These are phyloP conservation scores for Seira sanloemensis DNA, from an alignment of 2,888 invertebrate species.

Conservation along the genomic window DNA sequence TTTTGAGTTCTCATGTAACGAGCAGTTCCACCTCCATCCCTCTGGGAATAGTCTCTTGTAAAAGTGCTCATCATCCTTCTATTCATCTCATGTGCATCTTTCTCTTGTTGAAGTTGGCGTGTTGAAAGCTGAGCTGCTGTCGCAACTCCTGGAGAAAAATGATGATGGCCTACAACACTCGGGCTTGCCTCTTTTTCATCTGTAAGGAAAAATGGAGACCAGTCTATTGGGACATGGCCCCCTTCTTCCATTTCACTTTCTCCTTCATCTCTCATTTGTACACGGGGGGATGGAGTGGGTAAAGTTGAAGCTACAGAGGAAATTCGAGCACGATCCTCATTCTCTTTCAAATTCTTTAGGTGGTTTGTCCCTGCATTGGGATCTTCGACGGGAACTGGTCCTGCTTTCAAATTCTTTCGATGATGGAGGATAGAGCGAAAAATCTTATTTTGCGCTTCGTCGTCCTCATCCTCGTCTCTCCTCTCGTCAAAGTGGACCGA, in stretches of 20 bases:
- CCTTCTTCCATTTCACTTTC: conserved; percentile 12
- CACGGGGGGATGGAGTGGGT: too few relatives aligned
- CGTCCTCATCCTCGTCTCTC: conserved; percentile 29
- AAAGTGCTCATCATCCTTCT: conserved; percentile 41
- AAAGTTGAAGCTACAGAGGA: not conserved
- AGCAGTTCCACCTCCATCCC: conserved; percentile 29
- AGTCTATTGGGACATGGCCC: conserved; percentile 42
- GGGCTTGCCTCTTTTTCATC: too few relatives aligned
- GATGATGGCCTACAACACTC: too few relatives aligned
- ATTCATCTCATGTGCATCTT: conserved; percentile 27
- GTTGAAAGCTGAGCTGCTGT: not conserved
- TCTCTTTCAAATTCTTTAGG: conserved; percentile 19
- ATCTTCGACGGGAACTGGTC: conserved; percentile 18
- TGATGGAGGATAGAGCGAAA: conserved; percentile 44
- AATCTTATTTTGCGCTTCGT: conserved; percentile 31
- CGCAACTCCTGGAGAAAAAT: not conserved
- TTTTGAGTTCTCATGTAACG: not conserved
- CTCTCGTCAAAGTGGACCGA: too few relatives aligned
- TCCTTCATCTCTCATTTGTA: too few relatives aligned
- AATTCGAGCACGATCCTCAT: conserved; percentile 1
- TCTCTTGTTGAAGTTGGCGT: too few relatives aligned
- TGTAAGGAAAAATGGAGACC: conserved; percentile 17
- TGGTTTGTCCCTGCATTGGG: not conserved
- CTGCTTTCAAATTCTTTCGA: conserved; percentile 48
- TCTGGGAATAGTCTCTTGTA: conserved; percentile 35